These are phyloP conservation scores for Leptarthrus brevirostris DNA, from an alignment of 2,888 invertebrate genomes.

Conservation along the genomic window DNA sequence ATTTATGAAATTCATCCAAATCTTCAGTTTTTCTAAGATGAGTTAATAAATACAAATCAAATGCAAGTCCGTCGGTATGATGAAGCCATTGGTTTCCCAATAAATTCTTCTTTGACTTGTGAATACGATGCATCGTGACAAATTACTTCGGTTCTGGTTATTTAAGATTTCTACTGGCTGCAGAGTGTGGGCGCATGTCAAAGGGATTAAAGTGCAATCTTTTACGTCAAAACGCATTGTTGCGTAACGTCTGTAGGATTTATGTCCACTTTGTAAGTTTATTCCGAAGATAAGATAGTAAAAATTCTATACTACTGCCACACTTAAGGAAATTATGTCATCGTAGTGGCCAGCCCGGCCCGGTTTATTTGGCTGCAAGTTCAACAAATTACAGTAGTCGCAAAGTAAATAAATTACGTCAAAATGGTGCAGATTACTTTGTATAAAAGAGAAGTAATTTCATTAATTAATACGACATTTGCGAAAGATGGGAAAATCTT, in stretches of 20 bases:
- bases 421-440: background rate
- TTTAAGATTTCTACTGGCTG: background rate
- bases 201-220: constrained; percentile 1
- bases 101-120: background rate
- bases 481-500: background rate
- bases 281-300: too few species aligned
- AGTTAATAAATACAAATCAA: constrained; percentile 35
- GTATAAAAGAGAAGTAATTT: constrained; percentile 6
- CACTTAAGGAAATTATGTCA: too few species aligned
- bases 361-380: too few species aligned
- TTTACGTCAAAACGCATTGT: constrained; percentile 7
- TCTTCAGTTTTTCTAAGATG: constrained; percentile 26
- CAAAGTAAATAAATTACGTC: background rate
- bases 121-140: constrained; percentile 14
- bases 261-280: too few species aligned
- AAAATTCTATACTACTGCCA: too few species aligned
- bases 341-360: too few species aligned
- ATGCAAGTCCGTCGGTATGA: constrained; percentile 5
- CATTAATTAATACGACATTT: background rate
- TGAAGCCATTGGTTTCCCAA: constrained; percentile 25
- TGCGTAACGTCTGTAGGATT: background rate
- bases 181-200: background rate
- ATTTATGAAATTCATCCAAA: constrained; percentile 42
- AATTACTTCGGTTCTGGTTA: constrained; percentile 30
- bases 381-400: background rate